Conservation (phyloP, 2,113 vertebrate genomes). For the Leptobrachium ailaonicum region DNA sequence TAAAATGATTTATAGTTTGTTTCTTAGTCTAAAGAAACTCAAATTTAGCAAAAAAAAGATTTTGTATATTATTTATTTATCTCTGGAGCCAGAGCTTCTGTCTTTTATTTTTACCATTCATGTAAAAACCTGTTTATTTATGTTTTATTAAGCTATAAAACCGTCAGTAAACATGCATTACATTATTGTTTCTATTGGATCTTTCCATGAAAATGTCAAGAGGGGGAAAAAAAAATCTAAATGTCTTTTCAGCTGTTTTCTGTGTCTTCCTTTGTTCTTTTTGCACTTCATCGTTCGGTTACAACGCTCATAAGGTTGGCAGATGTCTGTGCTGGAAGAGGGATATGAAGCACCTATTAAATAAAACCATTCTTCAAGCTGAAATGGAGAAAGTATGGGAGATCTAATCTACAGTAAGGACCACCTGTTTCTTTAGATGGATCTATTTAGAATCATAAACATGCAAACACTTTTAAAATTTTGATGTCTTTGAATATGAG, state of each 20-base stretch:
- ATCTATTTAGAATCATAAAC: background rate
- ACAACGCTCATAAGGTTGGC: constrained; percentile 47
- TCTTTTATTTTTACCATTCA: constrained; percentile 64
- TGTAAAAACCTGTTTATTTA: constrained; percentile 70
- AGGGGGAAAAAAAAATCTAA: constrained; percentile 37
- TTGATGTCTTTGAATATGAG: too few species aligned
- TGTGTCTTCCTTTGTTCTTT: constrained; percentile 55
- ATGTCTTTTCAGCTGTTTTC: constrained; percentile 51
- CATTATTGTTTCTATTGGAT: constrained; percentile 58
- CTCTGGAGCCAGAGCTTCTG: constrained; percentile 63
- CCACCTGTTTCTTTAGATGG: constrained; percentile 1
- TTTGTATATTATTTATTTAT: constrained; percentile 43
- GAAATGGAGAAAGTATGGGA: constrained; percentile 5
- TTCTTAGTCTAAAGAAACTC: background rate
- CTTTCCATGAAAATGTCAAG: constrained; percentile 45
- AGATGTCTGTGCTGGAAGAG: constrained; percentile 56
- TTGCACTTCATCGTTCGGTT: constrained; percentile 40
- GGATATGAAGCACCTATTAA: constrained; percentile 49
- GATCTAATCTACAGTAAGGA: constrained; percentile 1
- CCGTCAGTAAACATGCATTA: constrained; percentile 57
- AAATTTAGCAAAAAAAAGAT: background rate
- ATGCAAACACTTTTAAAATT: too few species aligned
- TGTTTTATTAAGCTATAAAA: constrained; percentile 68
- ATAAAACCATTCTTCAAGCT: constrained; percentile 10
- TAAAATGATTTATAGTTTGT: too few species aligned